Percentiles rank a stretch among this genome's conserved stretches.
Evolutionary conservation across 2,888 invertebrate species (phyloP).

Genomic region (Sepiola atlantica): DNA sequence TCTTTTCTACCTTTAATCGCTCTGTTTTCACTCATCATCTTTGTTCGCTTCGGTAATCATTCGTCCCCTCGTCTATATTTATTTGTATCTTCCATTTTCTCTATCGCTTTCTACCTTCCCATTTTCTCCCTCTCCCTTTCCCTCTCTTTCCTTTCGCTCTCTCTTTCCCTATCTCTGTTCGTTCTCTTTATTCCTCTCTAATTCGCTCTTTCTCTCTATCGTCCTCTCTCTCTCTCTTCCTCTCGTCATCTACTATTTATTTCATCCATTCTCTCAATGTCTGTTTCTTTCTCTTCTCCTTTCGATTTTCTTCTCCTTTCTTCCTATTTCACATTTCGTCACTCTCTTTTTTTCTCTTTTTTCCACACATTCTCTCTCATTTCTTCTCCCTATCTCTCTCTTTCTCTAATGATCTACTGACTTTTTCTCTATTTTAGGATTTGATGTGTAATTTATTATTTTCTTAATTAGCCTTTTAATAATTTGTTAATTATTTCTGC

Average conservation of each 20-base stretch:
- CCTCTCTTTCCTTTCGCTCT: not conserved
- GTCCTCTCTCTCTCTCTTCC: not conserved
- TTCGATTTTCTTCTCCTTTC: too few species aligned
- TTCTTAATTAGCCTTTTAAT: too few species aligned
- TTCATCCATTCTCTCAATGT: not conserved
- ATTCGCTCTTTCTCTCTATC: too few species aligned
- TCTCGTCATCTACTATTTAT: fast-evolving
- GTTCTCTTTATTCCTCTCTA: not conserved
- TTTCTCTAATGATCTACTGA: not conserved
- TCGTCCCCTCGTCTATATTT: not conserved
- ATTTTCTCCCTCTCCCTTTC: too few species aligned
- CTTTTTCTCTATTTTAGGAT: not conserved
- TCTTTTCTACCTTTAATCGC: too few species aligned
- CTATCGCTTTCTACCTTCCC: too few species aligned
- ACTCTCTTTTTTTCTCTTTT: not conserved
- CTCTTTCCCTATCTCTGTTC: fast-evolving
- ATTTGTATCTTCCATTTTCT: not conserved
- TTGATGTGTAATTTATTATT: too few species aligned
- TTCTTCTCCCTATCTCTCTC: not conserved
- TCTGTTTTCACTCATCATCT: not conserved
- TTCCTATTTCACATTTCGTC: too few species aligned
- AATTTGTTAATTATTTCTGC: too few species aligned
- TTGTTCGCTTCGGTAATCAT: not conserved
- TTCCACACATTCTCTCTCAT: too few species aligned
- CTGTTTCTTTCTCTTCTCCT: not conserved